Conservation (phyloP, 1,140 invertebrate genomes). For the Brachionus sp. region DNA sequence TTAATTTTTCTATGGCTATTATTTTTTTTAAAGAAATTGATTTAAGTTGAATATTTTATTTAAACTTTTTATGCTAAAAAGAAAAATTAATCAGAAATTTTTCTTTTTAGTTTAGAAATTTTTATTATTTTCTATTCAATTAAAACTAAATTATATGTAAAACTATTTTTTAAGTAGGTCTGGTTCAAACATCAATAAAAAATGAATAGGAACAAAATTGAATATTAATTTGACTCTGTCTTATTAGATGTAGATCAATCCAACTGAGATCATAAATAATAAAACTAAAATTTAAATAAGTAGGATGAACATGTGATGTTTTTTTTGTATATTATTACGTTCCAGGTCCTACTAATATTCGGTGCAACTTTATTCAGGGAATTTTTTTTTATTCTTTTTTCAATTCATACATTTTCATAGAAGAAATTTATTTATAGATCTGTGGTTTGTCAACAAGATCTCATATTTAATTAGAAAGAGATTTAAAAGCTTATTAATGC, state of each 20-base stretch:
- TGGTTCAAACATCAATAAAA: neutral
- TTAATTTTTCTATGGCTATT: too few relatives aligned
- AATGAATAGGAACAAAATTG: neutral
- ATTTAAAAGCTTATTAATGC: slow-evolving; percentile 5
- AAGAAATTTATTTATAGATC: neutral
- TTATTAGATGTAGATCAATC: neutral
- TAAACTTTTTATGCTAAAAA: too few relatives aligned
- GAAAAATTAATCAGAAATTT: too few relatives aligned
- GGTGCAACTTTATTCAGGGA: neutral
- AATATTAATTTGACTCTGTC: neutral
- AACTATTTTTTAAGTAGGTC: neutral
- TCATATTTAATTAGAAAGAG: neutral
- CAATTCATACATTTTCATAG: neutral
- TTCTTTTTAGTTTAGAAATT: neutral
- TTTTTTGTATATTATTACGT: neutral
- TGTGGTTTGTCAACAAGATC: neutral
- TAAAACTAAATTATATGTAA: neutral
- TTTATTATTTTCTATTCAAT: neutral
- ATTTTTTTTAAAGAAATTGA: too few relatives aligned
- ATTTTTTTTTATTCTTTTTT: neutral
- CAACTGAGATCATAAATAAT: neutral
- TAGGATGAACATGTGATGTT: neutral
- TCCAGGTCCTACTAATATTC: neutral
- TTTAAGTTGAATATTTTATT: too few relatives aligned
- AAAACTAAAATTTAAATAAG: neutral